phyloP scores from a whole-genome alignment of 2,888 invertebrate genomes.

The Drosophila leonis region DNA sequence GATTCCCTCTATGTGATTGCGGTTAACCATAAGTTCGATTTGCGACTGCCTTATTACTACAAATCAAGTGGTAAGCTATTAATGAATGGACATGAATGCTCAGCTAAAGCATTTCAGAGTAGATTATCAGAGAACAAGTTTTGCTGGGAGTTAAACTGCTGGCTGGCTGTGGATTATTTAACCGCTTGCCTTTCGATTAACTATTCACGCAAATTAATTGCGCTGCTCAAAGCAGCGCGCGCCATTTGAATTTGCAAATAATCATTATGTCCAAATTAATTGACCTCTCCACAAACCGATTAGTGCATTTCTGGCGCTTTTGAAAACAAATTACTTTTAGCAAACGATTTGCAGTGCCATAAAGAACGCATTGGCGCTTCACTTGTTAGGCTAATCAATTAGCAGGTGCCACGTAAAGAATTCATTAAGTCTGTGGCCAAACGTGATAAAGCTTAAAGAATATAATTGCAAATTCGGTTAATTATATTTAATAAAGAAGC shows the following conservation, averaged over 20 bases:
- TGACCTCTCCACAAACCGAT: constrained; percentile 1
- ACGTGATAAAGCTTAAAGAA: not conserved
- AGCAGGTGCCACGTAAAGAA: not conserved
- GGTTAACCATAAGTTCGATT: not conserved
- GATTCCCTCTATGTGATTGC: not conserved
- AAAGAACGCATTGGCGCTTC: not conserved
- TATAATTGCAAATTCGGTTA: not conserved
- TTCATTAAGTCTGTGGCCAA: not conserved
- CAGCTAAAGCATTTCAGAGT: not conserved
- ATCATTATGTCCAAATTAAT: constrained; percentile 8
- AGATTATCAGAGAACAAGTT: not conserved
- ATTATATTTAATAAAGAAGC: not conserved
- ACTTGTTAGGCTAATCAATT: not conserved
- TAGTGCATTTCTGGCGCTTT: not conserved
- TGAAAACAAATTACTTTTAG: not conserved
- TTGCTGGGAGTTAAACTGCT: too few relatives aligned
- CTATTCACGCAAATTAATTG: constrained; percentile 7
- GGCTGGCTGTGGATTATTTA: not conserved
- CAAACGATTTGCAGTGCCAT: not conserved
- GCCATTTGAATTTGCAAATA: constrained; percentile 3
- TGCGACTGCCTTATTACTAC: not conserved
- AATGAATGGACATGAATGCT: not conserved
- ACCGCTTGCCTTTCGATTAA: not conserved
- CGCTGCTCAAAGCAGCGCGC: not conserved
- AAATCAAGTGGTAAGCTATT: constrained; percentile 1